Evolutionary conservation across 1,140 invertebrate species (phyloP).

Genomic region (Prorops nasuta): DNA sequence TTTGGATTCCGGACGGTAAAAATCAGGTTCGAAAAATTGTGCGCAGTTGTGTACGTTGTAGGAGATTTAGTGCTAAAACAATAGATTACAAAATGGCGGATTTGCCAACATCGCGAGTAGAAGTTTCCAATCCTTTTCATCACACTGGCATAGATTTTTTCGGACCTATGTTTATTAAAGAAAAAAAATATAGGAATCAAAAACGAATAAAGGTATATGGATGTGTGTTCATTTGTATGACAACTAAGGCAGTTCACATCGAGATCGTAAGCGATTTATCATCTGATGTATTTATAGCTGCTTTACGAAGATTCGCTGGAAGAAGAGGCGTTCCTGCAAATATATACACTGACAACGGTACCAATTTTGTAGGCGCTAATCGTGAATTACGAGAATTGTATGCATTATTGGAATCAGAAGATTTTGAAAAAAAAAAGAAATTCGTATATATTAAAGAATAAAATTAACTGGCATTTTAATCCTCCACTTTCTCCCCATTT

Average conservation of each 20-base stretch:
- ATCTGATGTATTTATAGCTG: slow-evolving; percentile 22
- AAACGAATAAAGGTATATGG: too few species aligned
- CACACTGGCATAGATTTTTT: slow-evolving; percentile 40
- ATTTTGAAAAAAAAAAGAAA: neutral
- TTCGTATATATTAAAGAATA: neutral
- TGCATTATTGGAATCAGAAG: neutral
- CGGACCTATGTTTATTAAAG: too few species aligned
- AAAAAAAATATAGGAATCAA: too few species aligned
- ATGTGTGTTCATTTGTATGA: too few species aligned
- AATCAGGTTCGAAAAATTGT: too few species aligned
- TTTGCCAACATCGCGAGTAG: slow-evolving; percentile 33
- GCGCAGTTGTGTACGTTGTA: slow-evolving; percentile 22
- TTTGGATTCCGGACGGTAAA: slow-evolving; percentile 21
- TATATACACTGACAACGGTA: slow-evolving; percentile 38
- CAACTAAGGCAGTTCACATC: too few species aligned
- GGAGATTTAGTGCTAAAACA: slow-evolving; percentile 9
- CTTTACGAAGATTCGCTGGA: slow-evolving; percentile 20
- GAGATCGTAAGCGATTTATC: slow-evolving; percentile 7
- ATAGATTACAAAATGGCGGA: slow-evolving; percentile 35
- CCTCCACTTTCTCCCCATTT: too few species aligned
- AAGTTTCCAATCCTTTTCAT: slow-evolving; percentile 33
- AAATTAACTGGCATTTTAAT: slow-evolving; percentile 6
- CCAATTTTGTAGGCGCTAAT: slow-evolving; percentile 17
- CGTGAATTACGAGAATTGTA: slow-evolving; percentile 1
- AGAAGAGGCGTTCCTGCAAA: slow-evolving; percentile 35